Percentiles rank a stretch among this genome's conserved stretches.
These are phyloP conservation scores for Anabacerthia variegaticeps DNA, from an alignment of 2,797 vertebrate species.

Conservation along the genomic window DNA sequence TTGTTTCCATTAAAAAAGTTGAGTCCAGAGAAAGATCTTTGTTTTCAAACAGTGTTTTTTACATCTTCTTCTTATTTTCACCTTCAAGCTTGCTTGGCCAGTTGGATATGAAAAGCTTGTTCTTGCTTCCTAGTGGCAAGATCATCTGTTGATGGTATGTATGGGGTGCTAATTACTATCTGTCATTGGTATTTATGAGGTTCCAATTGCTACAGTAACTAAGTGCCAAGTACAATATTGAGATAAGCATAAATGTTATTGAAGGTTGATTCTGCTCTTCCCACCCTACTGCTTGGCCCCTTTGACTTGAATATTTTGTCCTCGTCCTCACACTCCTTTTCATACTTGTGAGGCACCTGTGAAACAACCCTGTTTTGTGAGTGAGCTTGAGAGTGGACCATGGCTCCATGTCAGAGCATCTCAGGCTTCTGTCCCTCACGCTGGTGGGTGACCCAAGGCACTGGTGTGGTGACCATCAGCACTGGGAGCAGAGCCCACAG, in stretches of 20 bases:
- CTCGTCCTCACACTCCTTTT: neutral
- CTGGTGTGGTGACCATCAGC: accelerated
- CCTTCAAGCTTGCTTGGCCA: slow-evolving; percentile 4
- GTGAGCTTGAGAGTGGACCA: neutral
- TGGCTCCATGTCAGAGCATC: accelerated
- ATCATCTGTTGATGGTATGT: neutral
- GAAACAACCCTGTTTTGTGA: neutral
- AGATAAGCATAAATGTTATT: slow-evolving; percentile 32
- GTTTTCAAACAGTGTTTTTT: neutral
- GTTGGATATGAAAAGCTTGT: slow-evolving; percentile 25
- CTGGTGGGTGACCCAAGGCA: neutral
- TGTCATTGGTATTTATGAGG: slow-evolving; percentile 29
- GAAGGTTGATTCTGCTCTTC: neutral
- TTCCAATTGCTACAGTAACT: neutral
- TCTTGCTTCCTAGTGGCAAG: neutral
- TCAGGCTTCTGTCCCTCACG: neutral
- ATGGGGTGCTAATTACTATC: slow-evolving; percentile 32
- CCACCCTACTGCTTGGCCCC: neutral
- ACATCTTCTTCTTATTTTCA: slow-evolving; percentile 3
- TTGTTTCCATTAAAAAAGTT: slow-evolving; percentile 2
- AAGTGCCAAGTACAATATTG: neutral
- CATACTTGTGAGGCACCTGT: neutral
- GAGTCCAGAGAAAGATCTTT: neutral
- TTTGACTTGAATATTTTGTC: neutral
- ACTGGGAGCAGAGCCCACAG: neutral